These are phyloP conservation scores for Drosophila sordidapex DNA, from an alignment of 2,888 invertebrate genomes.

Conservation along the genomic window DNA sequence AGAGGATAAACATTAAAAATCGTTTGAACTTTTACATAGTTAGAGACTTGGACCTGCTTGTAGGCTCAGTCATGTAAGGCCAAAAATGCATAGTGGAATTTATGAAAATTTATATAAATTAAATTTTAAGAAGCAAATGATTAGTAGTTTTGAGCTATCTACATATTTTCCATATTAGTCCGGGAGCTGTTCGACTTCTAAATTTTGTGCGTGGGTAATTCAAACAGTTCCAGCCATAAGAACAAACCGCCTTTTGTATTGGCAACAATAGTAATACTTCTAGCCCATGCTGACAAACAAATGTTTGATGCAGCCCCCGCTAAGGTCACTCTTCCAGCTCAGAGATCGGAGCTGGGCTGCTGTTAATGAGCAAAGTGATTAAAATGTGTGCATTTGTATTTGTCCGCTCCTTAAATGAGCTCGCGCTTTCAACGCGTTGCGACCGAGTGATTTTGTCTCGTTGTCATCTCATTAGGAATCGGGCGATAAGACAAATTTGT, in stretches of 20 bases:
- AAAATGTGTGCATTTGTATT: constrained; percentile 82
- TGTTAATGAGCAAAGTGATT: constrained; percentile 83
- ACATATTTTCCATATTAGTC: constrained; percentile 26
- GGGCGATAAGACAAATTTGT: constrained; percentile 84
- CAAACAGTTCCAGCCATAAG: constrained; percentile 3
- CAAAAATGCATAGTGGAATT: not conserved
- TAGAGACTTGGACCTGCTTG: not conserved
- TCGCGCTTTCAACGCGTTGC: constrained; percentile 78
- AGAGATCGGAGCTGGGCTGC: constrained; percentile 10
- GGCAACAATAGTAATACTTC: constrained; percentile 22
- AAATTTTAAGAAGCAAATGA: not conserved
- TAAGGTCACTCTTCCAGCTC: not conserved
- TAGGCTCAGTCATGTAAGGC: not conserved
- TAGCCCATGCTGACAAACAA: constrained; percentile 21
- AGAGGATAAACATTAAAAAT: not conserved
- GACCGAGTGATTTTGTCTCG: constrained; percentile 76
- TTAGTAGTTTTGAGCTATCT: constrained; percentile 6
- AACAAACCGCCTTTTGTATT: constrained; percentile 1
- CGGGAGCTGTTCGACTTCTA: constrained; percentile 13
- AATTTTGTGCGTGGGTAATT: constrained; percentile 20
- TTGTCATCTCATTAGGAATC: constrained; percentile 84
- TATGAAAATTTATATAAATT: not conserved
- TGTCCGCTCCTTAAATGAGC: constrained; percentile 82
- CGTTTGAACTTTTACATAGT: not conserved
- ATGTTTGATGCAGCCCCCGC: constrained; percentile 11